A percentile compares a stretch with the other conserved stretches of the same genome.
Evolutionary conservation across 2,113 vertebrate genomes (phyloP).

Genomic region (Megalops atlanticus): DNA sequence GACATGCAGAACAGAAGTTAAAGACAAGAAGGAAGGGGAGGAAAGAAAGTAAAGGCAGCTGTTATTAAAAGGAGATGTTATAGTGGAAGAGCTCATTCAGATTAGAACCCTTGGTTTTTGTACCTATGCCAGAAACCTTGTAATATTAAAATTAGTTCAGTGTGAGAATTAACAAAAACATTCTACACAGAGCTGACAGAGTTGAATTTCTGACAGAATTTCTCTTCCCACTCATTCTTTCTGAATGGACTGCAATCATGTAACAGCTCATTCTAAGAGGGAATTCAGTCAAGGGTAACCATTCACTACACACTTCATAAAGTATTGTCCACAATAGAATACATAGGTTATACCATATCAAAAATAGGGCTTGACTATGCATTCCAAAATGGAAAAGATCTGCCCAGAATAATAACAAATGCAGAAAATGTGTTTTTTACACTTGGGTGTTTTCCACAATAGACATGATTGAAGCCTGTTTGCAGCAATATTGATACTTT

Average conservation of each 20-base stretch:
- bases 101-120: no score
- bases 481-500: constrained; percentile 38
- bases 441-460: constrained; percentile 20
- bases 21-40: no score
- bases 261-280: background rate
- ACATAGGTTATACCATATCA: background rate
- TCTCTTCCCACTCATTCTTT: background rate
- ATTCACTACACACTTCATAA: background rate
- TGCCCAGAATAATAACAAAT: background rate
- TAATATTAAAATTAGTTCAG: background rate
- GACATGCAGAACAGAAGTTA: no score
- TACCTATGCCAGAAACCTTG: constrained; percentile 4
- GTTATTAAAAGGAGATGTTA: no score
- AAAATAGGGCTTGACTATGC: constrained; percentile 3
- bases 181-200: background rate
- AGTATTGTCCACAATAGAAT: background rate
- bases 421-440: background rate
- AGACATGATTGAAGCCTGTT: constrained; percentile 41
- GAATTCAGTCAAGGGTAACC: background rate
- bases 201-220: background rate
- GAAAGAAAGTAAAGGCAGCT: no score
- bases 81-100: no score
- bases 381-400: background rate
- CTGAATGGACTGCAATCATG: background rate
- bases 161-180: background rate